Percentiles rank a stretch among this genome's conserved stretches.
phyloP scores from a whole-genome alignment of 2,113 vertebrate genomes.

The Psittacara wagleri region DNA sequence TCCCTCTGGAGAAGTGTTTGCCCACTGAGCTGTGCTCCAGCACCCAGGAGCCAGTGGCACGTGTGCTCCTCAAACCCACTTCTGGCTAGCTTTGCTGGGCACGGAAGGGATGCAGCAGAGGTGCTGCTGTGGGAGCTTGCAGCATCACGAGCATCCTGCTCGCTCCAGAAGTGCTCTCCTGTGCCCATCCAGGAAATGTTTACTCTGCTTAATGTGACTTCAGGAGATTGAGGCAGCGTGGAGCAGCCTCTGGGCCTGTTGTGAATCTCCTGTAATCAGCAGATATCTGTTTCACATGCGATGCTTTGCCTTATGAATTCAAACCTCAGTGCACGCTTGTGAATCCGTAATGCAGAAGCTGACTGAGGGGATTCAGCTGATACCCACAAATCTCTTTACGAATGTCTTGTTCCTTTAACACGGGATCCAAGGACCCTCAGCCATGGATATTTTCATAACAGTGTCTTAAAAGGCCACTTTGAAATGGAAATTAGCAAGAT shows the following conservation, averaged over 20 bases:
- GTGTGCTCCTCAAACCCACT: neutral
- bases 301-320: neutral
- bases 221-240: rapidly evolving
- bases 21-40: neutral
- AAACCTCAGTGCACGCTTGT: neutral
- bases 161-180: neutral
- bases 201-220: neutral
- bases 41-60: neutral
- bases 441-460: slow-evolving; percentile 18
- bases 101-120: neutral
- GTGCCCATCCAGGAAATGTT: neutral
- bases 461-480: slow-evolving; percentile 45
- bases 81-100: neutral
- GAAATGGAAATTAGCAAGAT: slow-evolving; percentile 58
- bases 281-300: neutral
- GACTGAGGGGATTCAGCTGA: neutral
- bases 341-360: neutral
- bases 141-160: rapidly evolving
- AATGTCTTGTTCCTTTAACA: slow-evolving; percentile 12
- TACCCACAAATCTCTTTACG: neutral
- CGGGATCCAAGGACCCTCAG: neutral
- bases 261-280: slow-evolving; percentile 7
- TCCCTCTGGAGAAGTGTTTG: neutral
- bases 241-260: neutral
- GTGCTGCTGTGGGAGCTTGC: rapidly evolving